phyloP scores from a whole-genome alignment of 2,888 invertebrate species.

The Drosophila gaucha region DNA sequence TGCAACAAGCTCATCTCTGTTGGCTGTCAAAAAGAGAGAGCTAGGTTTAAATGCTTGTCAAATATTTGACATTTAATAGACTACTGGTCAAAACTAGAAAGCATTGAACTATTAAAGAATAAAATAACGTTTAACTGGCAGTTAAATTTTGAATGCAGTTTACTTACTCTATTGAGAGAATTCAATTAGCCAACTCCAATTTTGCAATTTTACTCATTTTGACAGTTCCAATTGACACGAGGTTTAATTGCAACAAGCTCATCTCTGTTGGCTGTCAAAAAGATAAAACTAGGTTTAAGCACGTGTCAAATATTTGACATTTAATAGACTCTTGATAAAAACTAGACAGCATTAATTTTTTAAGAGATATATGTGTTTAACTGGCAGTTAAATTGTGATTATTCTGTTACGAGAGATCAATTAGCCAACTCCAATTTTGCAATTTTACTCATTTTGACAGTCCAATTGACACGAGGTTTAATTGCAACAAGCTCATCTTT shows the following conservation, averaged over 20 bases:
- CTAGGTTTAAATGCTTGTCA: not conserved
- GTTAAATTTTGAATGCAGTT: too few species aligned
- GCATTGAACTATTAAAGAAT: too few species aligned
- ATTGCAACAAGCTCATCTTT: constrained; percentile 5
- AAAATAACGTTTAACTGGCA: too few species aligned
- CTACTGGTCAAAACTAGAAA: too few species aligned
- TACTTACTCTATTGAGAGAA: too few species aligned
- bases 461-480: constrained; percentile 9
- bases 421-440: constrained; percentile 20
- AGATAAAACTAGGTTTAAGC: not conserved
- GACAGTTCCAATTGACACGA: constrained; percentile 9
- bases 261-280: not conserved
- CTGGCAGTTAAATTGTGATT: too few species aligned
- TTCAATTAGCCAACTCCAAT: constrained; percentile 25
- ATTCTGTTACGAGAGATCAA: too few species aligned
- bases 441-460: constrained; percentile 6
- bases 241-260: constrained; percentile 10
- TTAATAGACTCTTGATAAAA: too few species aligned
- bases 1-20: not conserved
- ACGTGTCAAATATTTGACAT: not conserved
- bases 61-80: not conserved
- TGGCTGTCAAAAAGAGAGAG: not conserved
- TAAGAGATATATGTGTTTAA: too few species aligned
- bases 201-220: constrained; percentile 3
- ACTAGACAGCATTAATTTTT: too few species aligned